Percentiles rank a stretch among this genome's conserved stretches.
phyloP scores from a whole-genome alignment of 2,797 vertebrate genomes.

The Thaleichthys pacificus region DNA sequence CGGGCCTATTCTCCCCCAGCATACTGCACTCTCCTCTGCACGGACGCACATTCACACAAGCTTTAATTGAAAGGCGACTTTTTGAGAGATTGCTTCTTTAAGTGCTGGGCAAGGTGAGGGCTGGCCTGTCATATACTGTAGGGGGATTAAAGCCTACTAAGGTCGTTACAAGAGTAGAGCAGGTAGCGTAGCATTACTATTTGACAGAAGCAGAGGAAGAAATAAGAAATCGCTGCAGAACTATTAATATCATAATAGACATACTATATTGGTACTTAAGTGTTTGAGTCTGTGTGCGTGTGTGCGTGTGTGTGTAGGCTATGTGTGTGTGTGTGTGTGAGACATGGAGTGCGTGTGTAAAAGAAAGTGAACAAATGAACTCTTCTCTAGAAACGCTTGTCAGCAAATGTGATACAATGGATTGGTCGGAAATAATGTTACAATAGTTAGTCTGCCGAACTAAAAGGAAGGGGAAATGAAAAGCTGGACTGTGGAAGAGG shows the following conservation, averaged over 20 bases:
- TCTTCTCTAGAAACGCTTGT: slow-evolving; percentile 58
- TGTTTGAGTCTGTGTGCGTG: not conserved
- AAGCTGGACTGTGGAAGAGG: slow-evolving; percentile 73
- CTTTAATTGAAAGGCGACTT: slow-evolving; percentile 76
- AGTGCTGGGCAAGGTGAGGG: slow-evolving; percentile 83
- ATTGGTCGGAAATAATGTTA: slow-evolving; percentile 64
- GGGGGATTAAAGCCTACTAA: slow-evolving; percentile 70
- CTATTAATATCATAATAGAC: slow-evolving; percentile 56
- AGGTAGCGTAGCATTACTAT: slow-evolving; percentile 46
- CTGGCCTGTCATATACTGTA: slow-evolving; percentile 73
- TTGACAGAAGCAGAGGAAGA: slow-evolving; percentile 32
- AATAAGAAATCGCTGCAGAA: slow-evolving; percentile 48
- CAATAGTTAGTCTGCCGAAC: slow-evolving; percentile 58
- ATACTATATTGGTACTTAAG: slow-evolving; percentile 15
- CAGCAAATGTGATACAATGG: slow-evolving; percentile 73
- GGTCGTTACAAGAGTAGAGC: slow-evolving; percentile 53
- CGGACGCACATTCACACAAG: slow-evolving; percentile 71
- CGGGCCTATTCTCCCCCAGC: slow-evolving; percentile 75
- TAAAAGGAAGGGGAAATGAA: slow-evolving; percentile 73
- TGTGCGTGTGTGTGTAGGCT: slow-evolving; percentile 17
- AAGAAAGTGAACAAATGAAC: slow-evolving; percentile 43
- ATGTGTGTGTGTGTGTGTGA: not conserved
- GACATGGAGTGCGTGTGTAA: not conserved
- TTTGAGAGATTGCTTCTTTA: slow-evolving; percentile 84
- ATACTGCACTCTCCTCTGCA: slow-evolving; percentile 65